These are phyloP conservation scores for Athalia circularis DNA, from an alignment of 2,888 invertebrate species.

Conservation along the genomic window DNA sequence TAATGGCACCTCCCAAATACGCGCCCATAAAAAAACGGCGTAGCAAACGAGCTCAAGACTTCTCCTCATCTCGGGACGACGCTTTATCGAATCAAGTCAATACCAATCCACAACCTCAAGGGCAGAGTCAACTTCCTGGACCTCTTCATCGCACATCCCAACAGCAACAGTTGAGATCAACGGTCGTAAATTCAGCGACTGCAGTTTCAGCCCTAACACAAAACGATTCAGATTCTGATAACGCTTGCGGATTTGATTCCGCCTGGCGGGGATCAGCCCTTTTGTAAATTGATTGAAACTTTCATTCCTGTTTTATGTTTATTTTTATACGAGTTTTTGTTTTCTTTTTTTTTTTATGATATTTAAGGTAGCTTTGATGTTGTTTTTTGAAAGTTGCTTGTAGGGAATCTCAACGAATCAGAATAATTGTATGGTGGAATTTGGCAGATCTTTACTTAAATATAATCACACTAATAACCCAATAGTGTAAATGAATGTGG, in stretches of 20 bases:
- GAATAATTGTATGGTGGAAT: no score
- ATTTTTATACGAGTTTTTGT: background rate
- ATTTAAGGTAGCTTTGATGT: background rate
- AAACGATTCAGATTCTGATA: conserved; percentile 90
- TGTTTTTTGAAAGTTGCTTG: background rate
- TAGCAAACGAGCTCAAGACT: conserved; percentile 78
- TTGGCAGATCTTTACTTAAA: no score
- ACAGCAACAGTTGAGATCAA: conserved; percentile 26
- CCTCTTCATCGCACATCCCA: conserved; percentile 54
- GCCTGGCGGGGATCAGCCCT: conserved; percentile 78
- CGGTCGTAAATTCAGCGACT: conserved; percentile 63
- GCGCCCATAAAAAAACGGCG: conserved; percentile 82
- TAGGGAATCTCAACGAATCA: background rate
- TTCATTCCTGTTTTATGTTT: conserved; percentile 16
- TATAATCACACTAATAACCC: no score
- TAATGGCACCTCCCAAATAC: conserved; percentile 87
- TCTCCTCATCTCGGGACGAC: conserved; percentile 71
- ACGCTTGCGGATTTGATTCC: conserved; percentile 90
- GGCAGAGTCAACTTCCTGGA: conserved; percentile 57
- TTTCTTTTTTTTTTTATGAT: background rate
- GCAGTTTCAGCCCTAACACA: conserved; percentile 72
- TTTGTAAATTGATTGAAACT: conserved; percentile 54
- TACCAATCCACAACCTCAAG: conserved; percentile 66
- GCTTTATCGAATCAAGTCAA: conserved; percentile 64
- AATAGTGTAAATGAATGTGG: no score